Percentiles rank a stretch among this genome's conserved stretches.
Evolutionary conservation across 2,113 vertebrate species (phyloP).

Genomic region (Copsychus sechellarum): DNA sequence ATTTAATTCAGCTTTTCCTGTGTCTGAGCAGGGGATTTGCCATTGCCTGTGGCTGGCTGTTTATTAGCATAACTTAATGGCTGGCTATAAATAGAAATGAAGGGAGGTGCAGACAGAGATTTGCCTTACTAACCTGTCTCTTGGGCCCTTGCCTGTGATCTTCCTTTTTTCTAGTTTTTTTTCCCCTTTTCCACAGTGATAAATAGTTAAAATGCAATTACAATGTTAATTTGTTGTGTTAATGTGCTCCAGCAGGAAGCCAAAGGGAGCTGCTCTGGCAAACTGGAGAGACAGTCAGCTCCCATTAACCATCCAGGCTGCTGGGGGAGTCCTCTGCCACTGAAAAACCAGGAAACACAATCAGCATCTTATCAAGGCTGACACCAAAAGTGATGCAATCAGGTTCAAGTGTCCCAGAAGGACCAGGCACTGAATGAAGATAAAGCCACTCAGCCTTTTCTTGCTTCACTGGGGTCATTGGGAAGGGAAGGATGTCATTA

Average conservation of each 20-base stretch:
- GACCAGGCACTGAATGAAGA: slow-evolving; percentile 44
- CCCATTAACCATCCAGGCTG: slow-evolving; percentile 78
- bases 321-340: slow-evolving; percentile 62
- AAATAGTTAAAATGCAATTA: slow-evolving; percentile 90
- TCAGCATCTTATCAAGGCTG: slow-evolving; percentile 69
- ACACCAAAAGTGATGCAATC: slow-evolving; percentile 73
- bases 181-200: slow-evolving; percentile 54
- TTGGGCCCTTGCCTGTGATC: slow-evolving; percentile 32
- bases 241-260: slow-evolving; percentile 72
- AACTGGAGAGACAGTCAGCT: slow-evolving; percentile 72
- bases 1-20: neutral
- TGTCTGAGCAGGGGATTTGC: neutral
- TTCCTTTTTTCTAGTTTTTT: slow-evolving; percentile 26
- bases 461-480: neutral
- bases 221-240: slow-evolving; percentile 87
- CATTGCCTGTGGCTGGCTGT: neutral
- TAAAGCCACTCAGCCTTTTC: slow-evolving; percentile 51
- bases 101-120: slow-evolving; percentile 67
- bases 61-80: slow-evolving; percentile 53
- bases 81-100: slow-evolving; percentile 75
- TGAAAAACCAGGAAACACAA: neutral
- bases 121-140: slow-evolving; percentile 66
- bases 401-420: slow-evolving; percentile 65
- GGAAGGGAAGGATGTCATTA: slow-evolving; percentile 29
- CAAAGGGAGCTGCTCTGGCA: slow-evolving; percentile 1